A percentile compares a stretch with the other conserved stretches of the same genome.
phyloP scores from a whole-genome alignment of 2,113 vertebrate genomes.

The Spilogale gracilis region DNA sequence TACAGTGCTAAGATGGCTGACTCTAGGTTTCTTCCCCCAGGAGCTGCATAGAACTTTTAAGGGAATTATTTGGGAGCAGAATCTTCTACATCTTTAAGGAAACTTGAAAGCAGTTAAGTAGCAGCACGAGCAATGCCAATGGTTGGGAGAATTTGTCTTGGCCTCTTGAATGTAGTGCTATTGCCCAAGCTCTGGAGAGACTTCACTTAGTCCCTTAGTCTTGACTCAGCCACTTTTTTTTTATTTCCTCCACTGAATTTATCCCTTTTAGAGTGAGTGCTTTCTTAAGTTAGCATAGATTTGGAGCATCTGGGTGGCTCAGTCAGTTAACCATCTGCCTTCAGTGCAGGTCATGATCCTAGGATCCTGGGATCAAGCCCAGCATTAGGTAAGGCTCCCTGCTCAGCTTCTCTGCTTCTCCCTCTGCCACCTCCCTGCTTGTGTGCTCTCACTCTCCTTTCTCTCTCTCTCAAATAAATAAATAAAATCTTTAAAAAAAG shows the following conservation, averaged over 20 bases:
- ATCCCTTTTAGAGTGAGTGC: neutral
- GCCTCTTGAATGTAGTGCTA: neutral
- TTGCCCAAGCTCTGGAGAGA: neutral
- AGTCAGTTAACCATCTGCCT: too few relatives aligned
- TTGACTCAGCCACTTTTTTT: neutral
- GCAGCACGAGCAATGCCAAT: neutral
- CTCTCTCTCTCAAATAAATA: neutral
- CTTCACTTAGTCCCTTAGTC: neutral
- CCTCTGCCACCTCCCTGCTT: too few relatives aligned
- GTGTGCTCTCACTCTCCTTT: too few relatives aligned
- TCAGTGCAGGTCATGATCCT: too few relatives aligned
- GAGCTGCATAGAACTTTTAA: conserved; percentile 50
- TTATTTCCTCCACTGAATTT: neutral
- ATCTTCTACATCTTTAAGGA: neutral
- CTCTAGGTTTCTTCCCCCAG: neutral
- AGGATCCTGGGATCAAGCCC: too few relatives aligned
- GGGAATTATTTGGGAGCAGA: conserved; percentile 48
- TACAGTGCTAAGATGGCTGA: neutral
- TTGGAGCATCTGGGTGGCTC: neutral
- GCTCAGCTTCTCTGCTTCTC: too few relatives aligned
- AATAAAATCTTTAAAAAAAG: neutral
- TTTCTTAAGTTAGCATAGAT: conserved; percentile 19
- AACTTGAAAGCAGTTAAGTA: conserved; percentile 27
- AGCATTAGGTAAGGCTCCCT: too few relatives aligned
- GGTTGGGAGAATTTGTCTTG: conserved; percentile 11